Conservation (phyloP, 2,797 vertebrate species). For the Anguilla pacifica region DNA sequence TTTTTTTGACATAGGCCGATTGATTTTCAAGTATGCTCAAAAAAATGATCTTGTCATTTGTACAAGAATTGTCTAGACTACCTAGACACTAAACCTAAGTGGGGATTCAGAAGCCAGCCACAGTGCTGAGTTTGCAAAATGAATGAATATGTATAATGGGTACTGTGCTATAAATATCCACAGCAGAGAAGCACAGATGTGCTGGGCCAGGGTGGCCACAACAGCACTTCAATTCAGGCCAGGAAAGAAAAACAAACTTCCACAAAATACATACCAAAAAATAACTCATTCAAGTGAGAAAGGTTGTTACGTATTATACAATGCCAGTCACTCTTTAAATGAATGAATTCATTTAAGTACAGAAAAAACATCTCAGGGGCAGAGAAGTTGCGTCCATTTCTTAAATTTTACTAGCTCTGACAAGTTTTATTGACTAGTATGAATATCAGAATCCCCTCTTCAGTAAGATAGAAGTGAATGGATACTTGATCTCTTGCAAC, state of each 20-base stretch:
- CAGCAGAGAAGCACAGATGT: neutral
- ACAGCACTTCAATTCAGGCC: neutral
- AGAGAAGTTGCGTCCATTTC: neutral
- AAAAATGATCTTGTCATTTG: no score
- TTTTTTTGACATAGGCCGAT: no score
- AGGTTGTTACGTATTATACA: neutral
- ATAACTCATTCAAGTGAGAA: neutral
- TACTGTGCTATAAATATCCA: neutral
- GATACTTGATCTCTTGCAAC: neutral
- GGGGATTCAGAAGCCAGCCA: no score
- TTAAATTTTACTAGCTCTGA: neutral
- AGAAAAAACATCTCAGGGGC: neutral
- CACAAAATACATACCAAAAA: neutral
- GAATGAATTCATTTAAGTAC: neutral
- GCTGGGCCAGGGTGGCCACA: neutral
- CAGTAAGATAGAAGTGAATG: neutral
- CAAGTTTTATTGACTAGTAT: neutral
- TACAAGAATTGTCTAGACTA: no score
- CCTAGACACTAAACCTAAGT: no score
- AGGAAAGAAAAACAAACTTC: neutral
- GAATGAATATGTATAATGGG: neutral
- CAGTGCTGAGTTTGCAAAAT: neutral
- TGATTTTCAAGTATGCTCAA: no score
- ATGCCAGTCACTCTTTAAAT: neutral
- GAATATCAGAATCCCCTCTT: neutral